A percentile compares a stretch with the other conserved stretches of the same genome.
Conservation (phyloP, 2,113 vertebrate genomes). For the Pampusana beccarii region DNA sequence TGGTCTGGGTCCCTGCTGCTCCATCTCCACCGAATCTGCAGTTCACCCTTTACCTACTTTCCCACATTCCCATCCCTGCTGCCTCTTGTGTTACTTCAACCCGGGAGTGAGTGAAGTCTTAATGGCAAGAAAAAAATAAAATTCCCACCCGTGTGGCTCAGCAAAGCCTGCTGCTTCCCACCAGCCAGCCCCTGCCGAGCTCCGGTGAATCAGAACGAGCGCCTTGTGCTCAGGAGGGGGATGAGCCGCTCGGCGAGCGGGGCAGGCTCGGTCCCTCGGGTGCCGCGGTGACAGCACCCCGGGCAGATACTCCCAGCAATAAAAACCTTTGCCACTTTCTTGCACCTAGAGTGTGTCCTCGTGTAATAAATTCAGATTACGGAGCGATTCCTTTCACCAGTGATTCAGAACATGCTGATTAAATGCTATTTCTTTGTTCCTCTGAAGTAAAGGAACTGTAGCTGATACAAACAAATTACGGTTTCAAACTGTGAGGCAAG, state of each 20-base stretch:
- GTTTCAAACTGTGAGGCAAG: conserved; percentile 26
- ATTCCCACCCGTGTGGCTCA: not conserved
- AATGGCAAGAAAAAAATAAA: not conserved
- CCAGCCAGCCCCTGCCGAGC: not conserved
- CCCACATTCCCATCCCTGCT: not conserved
- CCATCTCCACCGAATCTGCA: rapidly evolving
- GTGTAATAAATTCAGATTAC: not conserved
- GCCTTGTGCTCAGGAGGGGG: not conserved
- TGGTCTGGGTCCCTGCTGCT: not conserved
- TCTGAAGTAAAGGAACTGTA: not conserved
- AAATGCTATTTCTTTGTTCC: conserved; percentile 21
- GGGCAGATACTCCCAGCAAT: not conserved
- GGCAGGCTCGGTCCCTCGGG: not conserved
- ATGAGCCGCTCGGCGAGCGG: not conserved
- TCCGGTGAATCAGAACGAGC: not conserved
- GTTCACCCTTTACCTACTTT: not conserved
- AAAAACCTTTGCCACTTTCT: not conserved
- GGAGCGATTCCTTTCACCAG: not conserved
- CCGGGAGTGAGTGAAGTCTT: not conserved
- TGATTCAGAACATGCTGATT: conserved; percentile 53
- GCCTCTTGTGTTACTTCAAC: not conserved
- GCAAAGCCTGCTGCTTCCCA: not conserved
- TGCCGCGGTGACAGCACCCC: not conserved
- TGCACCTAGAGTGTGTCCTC: not conserved
- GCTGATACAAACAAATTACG: conserved; percentile 28